Evolutionary conservation across 2,888 invertebrate species (phyloP), one percentile per base, ranked within the genome.

Genomic region (Selenia dentaria): DNA sequence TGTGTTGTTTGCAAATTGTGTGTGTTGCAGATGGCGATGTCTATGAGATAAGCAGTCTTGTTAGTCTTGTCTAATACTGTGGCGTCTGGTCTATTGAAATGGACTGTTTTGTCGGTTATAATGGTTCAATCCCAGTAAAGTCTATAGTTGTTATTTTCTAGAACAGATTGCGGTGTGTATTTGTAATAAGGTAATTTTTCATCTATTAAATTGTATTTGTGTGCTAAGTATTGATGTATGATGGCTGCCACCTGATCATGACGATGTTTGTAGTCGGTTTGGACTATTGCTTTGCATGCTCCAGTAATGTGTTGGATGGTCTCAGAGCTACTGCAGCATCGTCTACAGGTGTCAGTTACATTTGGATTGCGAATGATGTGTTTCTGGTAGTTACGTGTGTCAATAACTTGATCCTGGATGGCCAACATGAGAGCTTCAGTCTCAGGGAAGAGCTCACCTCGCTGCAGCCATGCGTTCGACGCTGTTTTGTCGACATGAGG

Each of bases 341-440:
- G 2, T 27, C 27, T 27, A 27, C 12, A 12, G 12, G 6, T 27
- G 27, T 12, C 11, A 12, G 26, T 12, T 3, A 27, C 6, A 6
- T 27, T 11, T 4, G 27, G 12, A 1, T 1, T 11, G 6, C 27
- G 11, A 3, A 26, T 9, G n/a, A 26, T 27, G 10, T 12, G 6
- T 27, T 27, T 27, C n/a, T 27, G 27, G 12, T 27, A 27, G 5
- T 27, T 27, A 1, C 27, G 20, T 3, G 44, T 37, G 3, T 44
- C 64, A 64, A 20, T 79, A 70, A 58, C 59, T 64, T 22, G 65
- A 56, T 44, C 60, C 76, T 48, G 74, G 66, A 47, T 74, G 70
- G 59, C 55, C 5, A 57, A 39, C 11, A 61, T 50, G 31, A 57
- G 57, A 0, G 56, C 54, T 43, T 62, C 56, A 5, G 54, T 57